These are phyloP conservation scores for Muschampia plurimacula DNA, from an alignment of 2,888 invertebrate genomes.

Conservation along the genomic window DNA sequence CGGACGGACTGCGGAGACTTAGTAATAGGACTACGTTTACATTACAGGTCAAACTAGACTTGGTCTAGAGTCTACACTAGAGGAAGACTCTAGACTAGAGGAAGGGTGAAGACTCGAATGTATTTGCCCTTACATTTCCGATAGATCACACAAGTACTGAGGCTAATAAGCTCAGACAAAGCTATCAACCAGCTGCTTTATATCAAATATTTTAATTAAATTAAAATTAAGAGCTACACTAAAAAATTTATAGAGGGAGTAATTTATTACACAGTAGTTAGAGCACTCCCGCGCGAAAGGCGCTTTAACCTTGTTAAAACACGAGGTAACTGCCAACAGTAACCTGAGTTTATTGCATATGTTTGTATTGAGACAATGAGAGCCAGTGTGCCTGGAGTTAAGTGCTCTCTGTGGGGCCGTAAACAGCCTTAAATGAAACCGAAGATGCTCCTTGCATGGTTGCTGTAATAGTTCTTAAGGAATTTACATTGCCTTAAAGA, in stretches of 20 bases:
- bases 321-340: neutral
- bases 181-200: neutral
- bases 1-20: too few species aligned
- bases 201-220: neutral
- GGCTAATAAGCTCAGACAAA: too few species aligned
- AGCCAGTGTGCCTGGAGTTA: slow-evolving; percentile 1
- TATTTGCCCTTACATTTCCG: too few species aligned
- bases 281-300: slow-evolving; percentile 4
- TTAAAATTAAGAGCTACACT: neutral
- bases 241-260: neutral
- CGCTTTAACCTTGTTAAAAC: slow-evolving; percentile 7
- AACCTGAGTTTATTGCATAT: slow-evolving; percentile 7
- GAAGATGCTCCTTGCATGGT: neutral
- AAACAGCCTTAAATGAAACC: neutral
- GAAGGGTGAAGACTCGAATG: too few species aligned
- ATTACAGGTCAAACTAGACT: too few species aligned
- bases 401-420: neutral
- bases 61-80: too few species aligned
- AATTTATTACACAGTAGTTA: neutral
- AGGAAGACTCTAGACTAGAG: too few species aligned
- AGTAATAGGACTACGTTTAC: too few species aligned
- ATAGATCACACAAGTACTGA: too few species aligned
- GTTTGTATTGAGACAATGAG: slow-evolving; percentile 7
- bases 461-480: neutral
- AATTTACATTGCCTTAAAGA: neutral